Percentiles rank a stretch among this genome's conserved stretches.
Evolutionary conservation across 2,113 vertebrate genomes (phyloP).

Genomic region (Verasper variegatus): DNA sequence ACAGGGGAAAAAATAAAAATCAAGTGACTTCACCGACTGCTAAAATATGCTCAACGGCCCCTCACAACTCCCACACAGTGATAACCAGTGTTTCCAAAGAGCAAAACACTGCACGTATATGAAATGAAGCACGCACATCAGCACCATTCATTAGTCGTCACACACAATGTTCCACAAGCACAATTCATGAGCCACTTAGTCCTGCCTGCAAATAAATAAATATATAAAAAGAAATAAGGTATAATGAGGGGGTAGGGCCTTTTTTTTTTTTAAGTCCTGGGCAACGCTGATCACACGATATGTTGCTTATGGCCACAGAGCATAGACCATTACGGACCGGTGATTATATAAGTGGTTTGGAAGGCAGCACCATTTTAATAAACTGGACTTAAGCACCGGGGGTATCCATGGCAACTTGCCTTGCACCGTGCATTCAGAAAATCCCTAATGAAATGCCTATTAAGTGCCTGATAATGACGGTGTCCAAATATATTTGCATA

Average conservation of each 20-base stretch:
- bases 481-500: conserved; percentile 85
- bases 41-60: conserved; percentile 47
- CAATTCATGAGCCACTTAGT: conserved; percentile 62
- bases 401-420: conserved; percentile 85
- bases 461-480: conserved; percentile 84
- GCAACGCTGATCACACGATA: conserved; percentile 72
- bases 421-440: conserved; percentile 74
- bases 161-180: conserved; percentile 73
- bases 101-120: conserved; percentile 8
- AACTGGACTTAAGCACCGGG: conserved; percentile 81
- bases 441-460: conserved; percentile 85
- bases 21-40: conserved; percentile 39
- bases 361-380: conserved; percentile 80
- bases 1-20: conserved; percentile 37
- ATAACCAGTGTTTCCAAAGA: conserved; percentile 38
- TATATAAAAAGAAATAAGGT: conserved; percentile 50
- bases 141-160: not conserved
- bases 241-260: conserved; percentile 55
- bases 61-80: conserved; percentile 42
- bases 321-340: conserved; percentile 77
- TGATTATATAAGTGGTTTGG: conserved; percentile 81
- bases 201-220: conserved; percentile 53
- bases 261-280: conserved; percentile 35
- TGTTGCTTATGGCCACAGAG: conserved; percentile 77
- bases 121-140: not conserved